A percentile compares a stretch with the other conserved stretches of the same genome.
phyloP scores from a whole-genome alignment of 2,888 invertebrate genomes.

The Euproctis similis region DNA sequence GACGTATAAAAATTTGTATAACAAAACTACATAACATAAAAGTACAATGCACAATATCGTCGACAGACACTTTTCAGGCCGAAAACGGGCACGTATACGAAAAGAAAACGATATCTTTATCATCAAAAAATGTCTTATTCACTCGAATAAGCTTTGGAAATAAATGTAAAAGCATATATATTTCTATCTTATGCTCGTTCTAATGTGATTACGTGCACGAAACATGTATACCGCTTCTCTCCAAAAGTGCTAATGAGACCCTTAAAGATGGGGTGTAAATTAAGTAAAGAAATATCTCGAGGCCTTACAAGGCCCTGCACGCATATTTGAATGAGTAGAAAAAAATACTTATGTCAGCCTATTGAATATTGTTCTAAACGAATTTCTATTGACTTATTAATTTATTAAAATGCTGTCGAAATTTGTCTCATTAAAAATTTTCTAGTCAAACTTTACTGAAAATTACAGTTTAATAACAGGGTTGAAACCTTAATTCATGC shows the following conservation, averaged over 20 bases:
- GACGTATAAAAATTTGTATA: no score
- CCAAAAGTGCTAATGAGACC: conserved; percentile 39
- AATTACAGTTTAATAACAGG: no score
- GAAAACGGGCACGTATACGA: neutral
- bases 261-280: conserved; percentile 31
- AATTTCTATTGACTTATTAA: no score
- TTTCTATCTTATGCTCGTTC: conserved; percentile 23
- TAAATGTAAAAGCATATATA: conserved; percentile 26
- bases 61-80: neutral
- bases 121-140: conserved; percentile 14
- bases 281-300: conserved; percentile 25
- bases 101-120: conserved; percentile 21
- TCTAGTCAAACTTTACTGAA: no score
- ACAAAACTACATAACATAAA: neutral
- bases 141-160: conserved; percentile 23
- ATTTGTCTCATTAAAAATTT: no score
- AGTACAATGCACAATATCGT: neutral
- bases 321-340: conserved; percentile 8
- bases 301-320: conserved; percentile 7
- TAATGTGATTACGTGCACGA: conserved; percentile 37
- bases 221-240: conserved; percentile 32
- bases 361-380: no score
- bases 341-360: no score
- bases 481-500: no score
- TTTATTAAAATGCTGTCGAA: no score